Base-by-base conservation (phyloP, 1,140 invertebrate genomes). In the Semibalanus balanoides region DNA sequence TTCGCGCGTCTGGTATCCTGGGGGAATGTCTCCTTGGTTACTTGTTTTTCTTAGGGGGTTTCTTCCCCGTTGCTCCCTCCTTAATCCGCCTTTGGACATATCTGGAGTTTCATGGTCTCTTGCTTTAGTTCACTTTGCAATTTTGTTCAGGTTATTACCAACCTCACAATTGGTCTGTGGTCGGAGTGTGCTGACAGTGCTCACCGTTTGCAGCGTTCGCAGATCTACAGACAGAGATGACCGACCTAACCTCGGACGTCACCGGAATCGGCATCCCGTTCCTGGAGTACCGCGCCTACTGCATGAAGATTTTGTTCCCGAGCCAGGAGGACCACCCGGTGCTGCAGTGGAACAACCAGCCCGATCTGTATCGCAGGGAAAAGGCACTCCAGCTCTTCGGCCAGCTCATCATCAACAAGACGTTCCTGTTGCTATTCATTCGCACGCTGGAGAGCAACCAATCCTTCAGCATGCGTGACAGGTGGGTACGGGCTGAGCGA, bases 141-240 rank as follows among this genome's bases (percentile, higher is more conserved):
- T n/a, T n/a, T n/a, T n/a, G n/a, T n/a, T n/a, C n/a, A n/a, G n/a
- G n/a, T n/a, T n/a, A n/a, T n/a, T n/a, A n/a, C n/a, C n/a, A n/a
- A n/a, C n/a, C n/a, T n/a, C n/a, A n/a, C n/a, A n/a, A n/a, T n/a
- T n/a, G 35, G 35, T 40, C 17, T 40, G 35, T 17, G 5, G 35
- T 40, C 35, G 35, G 5, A 7, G 51, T 64, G 51, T 64, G 9
- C 51, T 64, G 22, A 64, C 51, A 19, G 7, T 11, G 9, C 51
- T 64, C 51, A 1, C 51, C 11, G 9, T 25, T 69, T 83, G 17
- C 79, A 87, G 97, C 97, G 0, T 99, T 99, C 87, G 96, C 97
- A 71, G 97, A 99, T 85, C 85, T 99, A 64, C 97, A 99, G 86
- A 99, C 97, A 25, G 96, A 99, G 88, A 98, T 99, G 92, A 99